Conservation (phyloP, 2,888 invertebrate species). For the Aphodius granarius region DNA sequence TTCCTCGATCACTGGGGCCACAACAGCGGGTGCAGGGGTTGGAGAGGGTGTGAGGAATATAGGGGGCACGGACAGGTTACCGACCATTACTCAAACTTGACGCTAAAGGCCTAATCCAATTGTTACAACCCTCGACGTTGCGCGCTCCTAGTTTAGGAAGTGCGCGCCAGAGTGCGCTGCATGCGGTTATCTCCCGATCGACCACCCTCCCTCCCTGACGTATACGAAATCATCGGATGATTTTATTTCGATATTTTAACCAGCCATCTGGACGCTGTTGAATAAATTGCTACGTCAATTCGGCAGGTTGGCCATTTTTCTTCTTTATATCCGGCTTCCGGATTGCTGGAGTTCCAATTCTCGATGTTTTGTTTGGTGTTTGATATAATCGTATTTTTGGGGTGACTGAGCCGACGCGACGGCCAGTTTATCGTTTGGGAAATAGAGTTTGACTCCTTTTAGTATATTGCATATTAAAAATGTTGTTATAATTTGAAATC, state of each 20-base stretch:
- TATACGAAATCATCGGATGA: constrained; percentile 25
- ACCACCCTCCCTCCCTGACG: not conserved
- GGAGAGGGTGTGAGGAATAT: constrained; percentile 19
- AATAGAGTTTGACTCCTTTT: not conserved
- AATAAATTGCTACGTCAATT: constrained; percentile 23
- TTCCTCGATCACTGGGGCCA: constrained; percentile 28
- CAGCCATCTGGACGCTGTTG: constrained; percentile 16
- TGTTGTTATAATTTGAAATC: not conserved
- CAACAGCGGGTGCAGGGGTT: constrained; percentile 23
- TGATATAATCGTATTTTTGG: not conserved
- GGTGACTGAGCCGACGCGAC: too few relatives aligned
- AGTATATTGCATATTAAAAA: not conserved
- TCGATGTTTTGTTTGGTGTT: too few relatives aligned
- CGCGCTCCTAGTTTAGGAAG: not conserved
- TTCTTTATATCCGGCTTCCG: not conserved
- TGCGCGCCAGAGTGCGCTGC: not conserved
- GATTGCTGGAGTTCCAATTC: too few relatives aligned
- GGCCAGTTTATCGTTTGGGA: not conserved
- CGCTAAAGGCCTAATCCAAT: constrained; percentile 57
- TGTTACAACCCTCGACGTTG: constrained; percentile 42
- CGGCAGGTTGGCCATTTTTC: not conserved
- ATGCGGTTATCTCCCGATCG: constrained; percentile 27
- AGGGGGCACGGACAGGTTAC: constrained; percentile 30
- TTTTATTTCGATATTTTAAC: constrained; percentile 24
- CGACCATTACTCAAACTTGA: constrained; percentile 57